These are phyloP conservation scores for Drosophila subpulchrella DNA, from an alignment of 1,140 invertebrate species.

Conservation along the genomic window DNA sequence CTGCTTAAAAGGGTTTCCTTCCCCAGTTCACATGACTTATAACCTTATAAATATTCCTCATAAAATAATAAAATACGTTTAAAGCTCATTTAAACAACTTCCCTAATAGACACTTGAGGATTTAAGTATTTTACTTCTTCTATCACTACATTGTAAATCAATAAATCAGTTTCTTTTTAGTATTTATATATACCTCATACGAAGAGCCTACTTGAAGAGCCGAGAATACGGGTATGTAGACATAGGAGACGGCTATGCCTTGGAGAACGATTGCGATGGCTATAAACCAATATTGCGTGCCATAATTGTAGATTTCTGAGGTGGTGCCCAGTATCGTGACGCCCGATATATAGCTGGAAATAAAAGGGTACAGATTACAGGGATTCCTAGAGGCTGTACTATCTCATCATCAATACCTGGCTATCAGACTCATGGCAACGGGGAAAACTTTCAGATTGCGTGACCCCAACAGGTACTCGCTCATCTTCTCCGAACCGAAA, in stretches of 20 bases:
- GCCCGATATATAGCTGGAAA: constrained; percentile 92
- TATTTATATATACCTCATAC: constrained; percentile 89
- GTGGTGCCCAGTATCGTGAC: constrained; percentile 95
- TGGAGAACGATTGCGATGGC: constrained; percentile 88
- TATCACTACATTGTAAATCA: constrained; percentile 13
- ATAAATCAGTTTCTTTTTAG: constrained; percentile 19
- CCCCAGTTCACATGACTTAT: no score
- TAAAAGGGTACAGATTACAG: constrained; percentile 50
- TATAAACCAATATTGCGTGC: constrained; percentile 92
- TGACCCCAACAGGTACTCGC: constrained; percentile 91
- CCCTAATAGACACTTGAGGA: not conserved
- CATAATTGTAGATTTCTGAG: constrained; percentile 94
- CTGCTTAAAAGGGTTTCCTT: no score
- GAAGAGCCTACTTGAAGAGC: constrained; percentile 91
- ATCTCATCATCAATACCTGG: constrained; percentile 86
- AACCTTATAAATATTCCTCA: no score
- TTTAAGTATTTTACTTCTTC: not conserved
- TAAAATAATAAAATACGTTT: no score
- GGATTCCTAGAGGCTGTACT: not conserved
- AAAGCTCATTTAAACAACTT: not conserved
- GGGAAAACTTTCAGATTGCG: constrained; percentile 90
- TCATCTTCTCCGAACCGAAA: constrained; percentile 84
- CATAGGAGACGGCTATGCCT: constrained; percentile 88
- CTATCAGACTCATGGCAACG: constrained; percentile 92
- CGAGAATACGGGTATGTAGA: constrained; percentile 94